phyloP scores from a whole-genome alignment of 2,113 vertebrate genomes.

The Phasianus colchicus region DNA sequence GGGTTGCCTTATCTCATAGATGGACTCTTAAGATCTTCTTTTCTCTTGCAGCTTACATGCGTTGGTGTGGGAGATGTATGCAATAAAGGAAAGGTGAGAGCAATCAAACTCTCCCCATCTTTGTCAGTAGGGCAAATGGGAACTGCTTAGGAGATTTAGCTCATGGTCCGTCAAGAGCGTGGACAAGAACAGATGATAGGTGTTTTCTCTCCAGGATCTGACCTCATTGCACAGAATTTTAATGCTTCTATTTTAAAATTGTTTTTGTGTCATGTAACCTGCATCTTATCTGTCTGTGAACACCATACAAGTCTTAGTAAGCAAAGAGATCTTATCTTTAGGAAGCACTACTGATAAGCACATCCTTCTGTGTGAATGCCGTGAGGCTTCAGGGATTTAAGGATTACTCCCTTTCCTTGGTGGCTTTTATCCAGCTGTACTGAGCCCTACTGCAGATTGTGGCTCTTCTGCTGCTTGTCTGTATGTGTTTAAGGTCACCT shows the following conservation, averaged over 20 bases:
- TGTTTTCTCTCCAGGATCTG: neutral
- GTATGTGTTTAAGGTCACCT: neutral
- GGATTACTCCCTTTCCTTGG: neutral
- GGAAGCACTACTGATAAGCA: neutral
- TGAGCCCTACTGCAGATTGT: neutral
- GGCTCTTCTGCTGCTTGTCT: neutral
- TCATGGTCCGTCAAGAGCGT: neutral
- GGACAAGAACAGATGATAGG: neutral
- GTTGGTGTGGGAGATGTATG: slow-evolving; percentile 94
- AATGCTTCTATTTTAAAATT: neutral
- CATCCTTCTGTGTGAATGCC: neutral
- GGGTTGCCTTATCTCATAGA: neutral
- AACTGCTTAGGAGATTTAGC: neutral
- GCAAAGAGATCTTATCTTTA: neutral
- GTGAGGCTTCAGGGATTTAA: neutral
- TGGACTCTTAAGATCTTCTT: neutral
- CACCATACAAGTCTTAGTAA: neutral
- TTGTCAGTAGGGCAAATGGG: neutral
- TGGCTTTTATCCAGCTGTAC: neutral
- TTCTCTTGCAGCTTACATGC: slow-evolving; percentile 88
- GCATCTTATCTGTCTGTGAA: neutral
- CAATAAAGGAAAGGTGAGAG: slow-evolving; percentile 93
- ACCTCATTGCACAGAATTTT: neutral
- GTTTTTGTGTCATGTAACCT: neutral
- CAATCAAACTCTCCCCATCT: neutral